Base-by-base conservation (phyloP, 2,113 vertebrate species). In the Leucosticte australis region DNA sequence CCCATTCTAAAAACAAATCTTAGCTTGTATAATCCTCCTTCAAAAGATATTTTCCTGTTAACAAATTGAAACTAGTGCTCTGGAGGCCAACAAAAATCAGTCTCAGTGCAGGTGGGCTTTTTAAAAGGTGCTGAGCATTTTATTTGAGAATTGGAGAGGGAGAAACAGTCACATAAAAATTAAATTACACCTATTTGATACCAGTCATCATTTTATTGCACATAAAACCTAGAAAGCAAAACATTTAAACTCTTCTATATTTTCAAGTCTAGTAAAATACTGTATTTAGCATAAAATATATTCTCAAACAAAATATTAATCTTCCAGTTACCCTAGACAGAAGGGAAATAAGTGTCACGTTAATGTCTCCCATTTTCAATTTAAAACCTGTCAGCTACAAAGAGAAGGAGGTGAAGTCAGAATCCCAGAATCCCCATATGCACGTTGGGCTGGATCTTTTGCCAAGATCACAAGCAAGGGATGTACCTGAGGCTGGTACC, bases 11-110 rank as follows among this genome's bases (percentile, higher is more conserved):
- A 96, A 91, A 74, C 37, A 56, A 89, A 60, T 78, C 86, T 93
- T 83, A 91, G 52, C 73, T 89, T 90, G 49, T 81, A 78, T 92
- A 92, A 94, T 87, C 80, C 63, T 84, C 65, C 69, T 87, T 95
- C 80, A 78, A 59, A 74, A 88, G 68, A 42, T 70, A 68, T 90
- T 87, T 78, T 94, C 82, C 82, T 91, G 70, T 94, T 95, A 85
- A 90, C 84, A 91, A 95, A 95, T 96, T 97, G 92, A 95, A 97
- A 76, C 46, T 69, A 35, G 33, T 79, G 55, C 94, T 95, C 91
- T 62, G 56, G 91, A 89, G 92, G 78, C 89, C 59, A 89, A 95
- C 57, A 92, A 89, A 94, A 94, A 91, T 11, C 81, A 55, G 57
- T 75, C 81, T 95, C 74, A 91, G 63, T 62, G 75, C 89, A 95